Conservation (phyloP, 2,888 invertebrate genomes). For the Drosophila atroscutellata region DNA sequence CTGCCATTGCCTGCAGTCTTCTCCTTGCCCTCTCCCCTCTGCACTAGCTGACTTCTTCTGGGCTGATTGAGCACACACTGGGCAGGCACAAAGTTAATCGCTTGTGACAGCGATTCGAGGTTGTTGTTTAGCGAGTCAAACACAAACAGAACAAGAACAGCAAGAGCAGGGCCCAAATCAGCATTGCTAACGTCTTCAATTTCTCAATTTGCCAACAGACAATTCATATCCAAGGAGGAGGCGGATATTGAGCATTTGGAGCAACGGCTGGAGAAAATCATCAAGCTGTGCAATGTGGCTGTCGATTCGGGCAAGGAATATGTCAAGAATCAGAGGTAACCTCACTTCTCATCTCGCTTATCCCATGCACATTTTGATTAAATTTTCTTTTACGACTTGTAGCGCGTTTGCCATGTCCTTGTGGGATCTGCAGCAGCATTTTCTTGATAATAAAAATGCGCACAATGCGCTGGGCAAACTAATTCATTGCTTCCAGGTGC, state of each 20-base stretch:
- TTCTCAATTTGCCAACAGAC: conserved; percentile 86
- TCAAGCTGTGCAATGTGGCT: conserved; percentile 95
- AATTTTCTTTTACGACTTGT: conserved; percentile 68
- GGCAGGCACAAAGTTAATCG: conserved; percentile 50
- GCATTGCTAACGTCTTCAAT: conserved; percentile 54
- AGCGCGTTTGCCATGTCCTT: conserved; percentile 94
- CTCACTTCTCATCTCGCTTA: conserved; percentile 1
- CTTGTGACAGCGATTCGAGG: conserved; percentile 28
- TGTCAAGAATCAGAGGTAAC: conserved; percentile 95
- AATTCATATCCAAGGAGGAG: conserved; percentile 94
- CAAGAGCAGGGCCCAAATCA: not conserved
- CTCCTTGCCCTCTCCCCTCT: not conserved
- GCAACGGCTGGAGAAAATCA: conserved; percentile 94
- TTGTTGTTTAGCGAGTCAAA: conserved; percentile 44
- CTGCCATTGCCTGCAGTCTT: not conserved
- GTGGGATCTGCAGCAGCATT: conserved; percentile 95
- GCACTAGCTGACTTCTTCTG: conserved; percentile 13
- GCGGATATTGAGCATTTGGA: conserved; percentile 94
- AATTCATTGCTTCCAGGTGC: conserved; percentile 89
- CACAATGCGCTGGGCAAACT: conserved; percentile 92
- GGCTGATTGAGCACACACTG: conserved; percentile 47
- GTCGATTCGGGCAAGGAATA: conserved; percentile 96
- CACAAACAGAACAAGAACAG: conserved; percentile 9
- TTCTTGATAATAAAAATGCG: conserved; percentile 93
- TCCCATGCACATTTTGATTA: conserved; percentile 17